These are phyloP conservation scores for Pangasianodon hypophthalmus DNA, from an alignment of 2,113 vertebrate species.

Conservation along the genomic window DNA sequence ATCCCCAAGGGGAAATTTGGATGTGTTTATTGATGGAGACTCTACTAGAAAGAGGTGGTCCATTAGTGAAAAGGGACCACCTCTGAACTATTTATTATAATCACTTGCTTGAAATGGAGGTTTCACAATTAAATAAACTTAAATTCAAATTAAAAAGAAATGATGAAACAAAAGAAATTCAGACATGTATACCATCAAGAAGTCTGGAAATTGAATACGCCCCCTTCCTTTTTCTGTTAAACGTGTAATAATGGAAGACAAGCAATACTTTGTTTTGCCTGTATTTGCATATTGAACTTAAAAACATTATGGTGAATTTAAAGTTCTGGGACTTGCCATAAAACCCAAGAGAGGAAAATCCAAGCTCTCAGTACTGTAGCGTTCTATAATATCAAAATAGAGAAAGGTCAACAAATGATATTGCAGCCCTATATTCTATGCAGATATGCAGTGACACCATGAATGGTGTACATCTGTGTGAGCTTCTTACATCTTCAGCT, in stretches of 20 bases:
- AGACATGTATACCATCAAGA: background rate
- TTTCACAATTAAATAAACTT: background rate
- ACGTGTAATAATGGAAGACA: background rate
- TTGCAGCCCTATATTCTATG: background rate
- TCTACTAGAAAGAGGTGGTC: background rate
- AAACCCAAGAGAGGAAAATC: background rate
- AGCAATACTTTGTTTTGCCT: background rate
- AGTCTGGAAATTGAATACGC: background rate
- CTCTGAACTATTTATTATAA: too few relatives aligned
- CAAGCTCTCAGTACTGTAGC: too few relatives aligned
- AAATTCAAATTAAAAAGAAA: too few relatives aligned
- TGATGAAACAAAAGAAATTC: background rate
- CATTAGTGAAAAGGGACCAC: too few relatives aligned
- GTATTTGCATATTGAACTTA: background rate
- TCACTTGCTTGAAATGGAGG: background rate
- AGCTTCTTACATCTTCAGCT: conserved; percentile 63
- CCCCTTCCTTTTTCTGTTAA: background rate
- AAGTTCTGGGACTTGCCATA: background rate
- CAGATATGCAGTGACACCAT: background rate
- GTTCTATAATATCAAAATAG: background rate
- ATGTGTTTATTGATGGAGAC: too few relatives aligned
- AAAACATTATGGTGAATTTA: background rate
- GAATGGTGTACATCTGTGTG: background rate
- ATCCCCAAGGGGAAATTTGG: too few relatives aligned
- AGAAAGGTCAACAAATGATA: background rate